A percentile compares a stretch with the other conserved stretches of the same genome.
Conservation (phyloP, 2,888 invertebrate species). For the Xiphydria camelus region DNA sequence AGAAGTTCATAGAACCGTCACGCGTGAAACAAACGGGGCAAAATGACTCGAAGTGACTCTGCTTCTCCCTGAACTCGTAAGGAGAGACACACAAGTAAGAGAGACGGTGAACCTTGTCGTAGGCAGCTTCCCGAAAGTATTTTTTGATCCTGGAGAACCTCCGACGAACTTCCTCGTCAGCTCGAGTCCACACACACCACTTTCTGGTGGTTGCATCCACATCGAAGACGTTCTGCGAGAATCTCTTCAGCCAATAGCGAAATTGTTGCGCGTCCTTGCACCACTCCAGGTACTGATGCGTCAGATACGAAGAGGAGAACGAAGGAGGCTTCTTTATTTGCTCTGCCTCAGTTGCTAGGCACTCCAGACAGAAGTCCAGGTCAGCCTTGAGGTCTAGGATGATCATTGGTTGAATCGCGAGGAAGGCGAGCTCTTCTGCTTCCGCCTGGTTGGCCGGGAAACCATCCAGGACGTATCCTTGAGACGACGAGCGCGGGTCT, state of each 20-base stretch:
- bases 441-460: constrained; percentile 63
- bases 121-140: constrained; percentile 60
- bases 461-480: constrained; percentile 68
- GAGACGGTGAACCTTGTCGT: constrained; percentile 60
- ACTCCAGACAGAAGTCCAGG: constrained; percentile 53
- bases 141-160: constrained; percentile 59
- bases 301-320: constrained; percentile 56
- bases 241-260: constrained; percentile 60
- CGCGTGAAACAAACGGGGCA: constrained; percentile 65
- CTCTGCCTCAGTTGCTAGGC: constrained; percentile 51
- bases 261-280: constrained; percentile 46
- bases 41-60: constrained; percentile 61
- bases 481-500: constrained; percentile 59
- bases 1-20: constrained; percentile 48
- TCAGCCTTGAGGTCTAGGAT: constrained; percentile 61
- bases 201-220: constrained; percentile 61
- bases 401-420: constrained; percentile 64
- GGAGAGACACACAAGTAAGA: constrained; percentile 64
- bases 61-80: constrained; percentile 60
- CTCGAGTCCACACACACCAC: constrained; percentile 62
- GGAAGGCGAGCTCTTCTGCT: constrained; percentile 58
- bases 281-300: constrained; percentile 59
- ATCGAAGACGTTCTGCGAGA: constrained; percentile 62
- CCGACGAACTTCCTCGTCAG: constrained; percentile 52
- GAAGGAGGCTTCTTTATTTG: constrained; percentile 54